Evolutionary conservation across 2,888 invertebrate species (phyloP).

Genomic region (Steinernema carpocapsae): DNA sequence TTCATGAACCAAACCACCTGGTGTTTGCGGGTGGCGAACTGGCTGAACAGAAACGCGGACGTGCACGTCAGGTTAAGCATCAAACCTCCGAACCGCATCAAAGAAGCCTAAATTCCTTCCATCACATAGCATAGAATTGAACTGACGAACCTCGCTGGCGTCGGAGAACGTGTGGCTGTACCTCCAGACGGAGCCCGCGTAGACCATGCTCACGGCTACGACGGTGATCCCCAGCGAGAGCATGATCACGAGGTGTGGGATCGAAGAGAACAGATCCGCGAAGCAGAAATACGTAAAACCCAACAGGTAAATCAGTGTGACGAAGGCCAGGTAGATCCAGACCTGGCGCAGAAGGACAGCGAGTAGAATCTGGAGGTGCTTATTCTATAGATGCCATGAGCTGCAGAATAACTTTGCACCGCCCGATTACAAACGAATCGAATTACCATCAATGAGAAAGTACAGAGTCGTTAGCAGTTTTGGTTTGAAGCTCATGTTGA

Average conservation of each 20-base stretch:
- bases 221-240: neutral
- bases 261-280: constrained; percentile 14
- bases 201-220: constrained; percentile 4
- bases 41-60: constrained; percentile 24
- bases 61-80: constrained; percentile 22
- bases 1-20: constrained; percentile 29
- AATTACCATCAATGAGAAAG: neutral
- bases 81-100: constrained; percentile 8
- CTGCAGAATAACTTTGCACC: neutral
- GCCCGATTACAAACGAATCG: neutral
- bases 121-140: neutral
- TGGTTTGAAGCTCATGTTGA: constrained; percentile 21
- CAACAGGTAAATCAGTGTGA: neutral
- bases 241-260: constrained; percentile 22
- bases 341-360: neutral
- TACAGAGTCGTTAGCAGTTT: constrained; percentile 26
- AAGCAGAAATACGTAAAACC: constrained; percentile 26
- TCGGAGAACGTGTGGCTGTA: constrained; percentile 14
- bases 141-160: neutral
- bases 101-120: constrained; percentile 17
- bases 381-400: constrained; percentile 16
- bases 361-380: constrained; percentile 24
- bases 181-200: constrained; percentile 28
- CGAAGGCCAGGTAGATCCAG: neutral
- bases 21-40: constrained; percentile 26